These are phyloP conservation scores for Therioaphis trifolii DNA, from an alignment of 2,888 invertebrate genomes.

Conservation along the genomic window DNA sequence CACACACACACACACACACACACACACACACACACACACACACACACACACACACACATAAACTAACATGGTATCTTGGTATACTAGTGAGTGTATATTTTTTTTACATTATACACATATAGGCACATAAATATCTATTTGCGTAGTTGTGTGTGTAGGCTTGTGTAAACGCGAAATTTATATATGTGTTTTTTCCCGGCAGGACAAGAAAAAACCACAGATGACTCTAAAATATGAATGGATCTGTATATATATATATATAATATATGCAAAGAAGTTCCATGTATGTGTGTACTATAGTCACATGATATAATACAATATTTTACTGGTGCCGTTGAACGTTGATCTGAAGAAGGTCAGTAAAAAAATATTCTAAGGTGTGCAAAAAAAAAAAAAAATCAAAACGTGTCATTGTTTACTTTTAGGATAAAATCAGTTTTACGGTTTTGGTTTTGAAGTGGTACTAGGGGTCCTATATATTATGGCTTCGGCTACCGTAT, in stretches of 20 bases:
- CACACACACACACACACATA: too few relatives aligned
- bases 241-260: too few relatives aligned
- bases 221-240: background rate
- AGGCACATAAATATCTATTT: background rate
- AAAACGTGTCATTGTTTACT: slow-evolving; percentile 8
- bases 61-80: too few relatives aligned
- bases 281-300: background rate
- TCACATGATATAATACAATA: too few relatives aligned
- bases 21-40: too few relatives aligned
- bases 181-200: background rate
- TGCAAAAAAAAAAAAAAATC: too few relatives aligned
- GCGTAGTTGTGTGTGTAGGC: background rate
- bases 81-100: too few relatives aligned
- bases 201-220: slow-evolving; percentile 14
- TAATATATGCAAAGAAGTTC: too few relatives aligned
- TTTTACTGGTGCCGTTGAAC: background rate
- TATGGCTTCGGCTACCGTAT: background rate
- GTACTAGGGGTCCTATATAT: background rate
- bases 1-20: too few relatives aligned
- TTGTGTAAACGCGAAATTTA: background rate
- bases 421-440: background rate
- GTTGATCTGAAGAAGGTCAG: background rate
- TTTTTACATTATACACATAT: too few relatives aligned
- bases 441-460: background rate
- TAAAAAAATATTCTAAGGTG: background rate